A percentile compares a stretch with the other conserved stretches of the same genome.
phyloP scores from a whole-genome alignment of 2,113 vertebrate species.

The Tupaia chinensis region DNA sequence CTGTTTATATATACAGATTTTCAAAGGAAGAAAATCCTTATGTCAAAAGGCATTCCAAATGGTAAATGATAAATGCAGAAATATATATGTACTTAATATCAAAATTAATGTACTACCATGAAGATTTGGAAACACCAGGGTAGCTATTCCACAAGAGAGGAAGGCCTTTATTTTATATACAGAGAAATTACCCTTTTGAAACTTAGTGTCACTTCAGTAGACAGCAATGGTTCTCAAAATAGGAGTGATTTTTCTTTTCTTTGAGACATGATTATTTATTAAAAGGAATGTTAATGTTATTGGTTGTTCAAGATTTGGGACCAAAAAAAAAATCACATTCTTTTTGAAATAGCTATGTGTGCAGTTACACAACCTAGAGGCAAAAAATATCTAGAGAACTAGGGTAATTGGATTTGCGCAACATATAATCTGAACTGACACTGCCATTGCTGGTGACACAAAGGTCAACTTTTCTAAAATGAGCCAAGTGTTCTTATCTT shows the following conservation, averaged over 20 bases:
- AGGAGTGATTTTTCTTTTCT: neutral
- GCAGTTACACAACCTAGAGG: neutral
- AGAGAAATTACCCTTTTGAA: neutral
- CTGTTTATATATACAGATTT: neutral
- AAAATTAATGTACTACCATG: neutral
- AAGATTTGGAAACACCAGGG: neutral
- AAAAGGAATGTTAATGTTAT: neutral
- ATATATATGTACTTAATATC: neutral
- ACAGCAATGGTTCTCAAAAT: neutral
- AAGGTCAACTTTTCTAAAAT: slow-evolving; percentile 21
- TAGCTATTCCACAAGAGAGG: neutral
- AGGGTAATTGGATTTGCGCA: neutral
- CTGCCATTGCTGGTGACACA: neutral
- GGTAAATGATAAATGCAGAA: neutral
- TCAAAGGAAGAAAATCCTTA: neutral
- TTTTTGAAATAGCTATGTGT: neutral
- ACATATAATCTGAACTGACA: neutral
- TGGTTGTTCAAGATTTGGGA: neutral
- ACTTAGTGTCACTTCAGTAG: neutral
- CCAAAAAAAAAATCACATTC: neutral
- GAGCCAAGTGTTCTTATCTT: neutral
- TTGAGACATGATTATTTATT: neutral
- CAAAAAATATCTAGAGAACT: neutral
- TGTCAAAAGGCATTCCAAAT: neutral
- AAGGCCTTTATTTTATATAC: neutral